Evolutionary conservation across 2,888 invertebrate species (phyloP).

Genomic region (Ypsolopha scabrella): DNA sequence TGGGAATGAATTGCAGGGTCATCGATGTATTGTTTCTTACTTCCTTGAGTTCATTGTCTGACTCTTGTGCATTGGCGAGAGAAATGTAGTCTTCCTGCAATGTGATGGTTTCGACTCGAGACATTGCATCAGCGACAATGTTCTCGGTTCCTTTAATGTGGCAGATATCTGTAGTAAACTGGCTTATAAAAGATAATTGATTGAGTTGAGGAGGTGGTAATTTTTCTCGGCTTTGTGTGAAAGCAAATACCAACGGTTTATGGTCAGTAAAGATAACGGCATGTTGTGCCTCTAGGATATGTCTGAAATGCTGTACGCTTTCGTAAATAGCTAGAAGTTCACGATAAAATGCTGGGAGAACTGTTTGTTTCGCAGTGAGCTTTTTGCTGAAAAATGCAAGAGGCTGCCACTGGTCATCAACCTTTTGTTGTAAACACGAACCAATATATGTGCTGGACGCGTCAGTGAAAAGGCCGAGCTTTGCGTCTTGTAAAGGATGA

Average conservation of each 20-base stretch:
- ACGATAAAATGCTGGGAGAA: too few species aligned
- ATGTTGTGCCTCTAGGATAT: conserved; percentile 8
- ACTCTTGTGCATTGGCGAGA: conserved; percentile 5
- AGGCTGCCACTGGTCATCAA: neutral
- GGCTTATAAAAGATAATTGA: conserved; percentile 12
- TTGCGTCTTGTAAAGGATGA: conserved; percentile 15
- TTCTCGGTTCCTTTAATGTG: conserved; percentile 7
- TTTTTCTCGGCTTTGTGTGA: conserved; percentile 11
- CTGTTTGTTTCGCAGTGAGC: too few species aligned
- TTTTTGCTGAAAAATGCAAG: neutral
- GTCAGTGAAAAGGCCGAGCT: conserved; percentile 17
- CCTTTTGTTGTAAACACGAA: neutral
- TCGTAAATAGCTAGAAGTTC: too few species aligned
- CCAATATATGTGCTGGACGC: conserved; percentile 17
- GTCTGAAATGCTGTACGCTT: too few species aligned
- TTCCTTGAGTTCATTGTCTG: conserved; percentile 3
- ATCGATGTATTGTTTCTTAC: neutral
- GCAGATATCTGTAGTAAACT: conserved; percentile 8
- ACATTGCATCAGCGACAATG: conserved; percentile 8
- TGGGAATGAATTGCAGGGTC: neutral
- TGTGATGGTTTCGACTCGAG: conserved; percentile 6
- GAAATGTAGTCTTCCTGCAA: conserved; percentile 1
- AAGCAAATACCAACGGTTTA: conserved; percentile 13
- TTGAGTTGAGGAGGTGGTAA: conserved; percentile 14
- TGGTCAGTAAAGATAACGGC: conserved; percentile 13